phyloP scores from a whole-genome alignment of 2,888 invertebrate genomes.

The Melangyna quadrimaculata region DNA sequence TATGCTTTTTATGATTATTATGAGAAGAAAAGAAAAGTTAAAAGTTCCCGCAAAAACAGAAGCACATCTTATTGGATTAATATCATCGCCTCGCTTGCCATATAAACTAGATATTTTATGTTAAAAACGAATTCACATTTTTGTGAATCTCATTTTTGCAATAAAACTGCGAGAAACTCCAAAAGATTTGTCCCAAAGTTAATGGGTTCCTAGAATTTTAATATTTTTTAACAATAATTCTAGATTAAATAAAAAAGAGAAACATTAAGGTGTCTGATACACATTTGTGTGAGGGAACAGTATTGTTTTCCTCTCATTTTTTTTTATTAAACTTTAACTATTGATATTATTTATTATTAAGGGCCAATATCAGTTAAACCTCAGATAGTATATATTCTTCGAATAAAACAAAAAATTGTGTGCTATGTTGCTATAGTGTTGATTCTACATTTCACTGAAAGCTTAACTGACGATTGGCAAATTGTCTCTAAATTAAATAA shows the following conservation, averaged over 20 bases:
- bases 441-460: too few relatives aligned
- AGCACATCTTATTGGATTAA: slow-evolving; percentile 57
- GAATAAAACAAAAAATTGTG: too few relatives aligned
- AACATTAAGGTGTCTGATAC: neutral
- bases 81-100: slow-evolving; percentile 54
- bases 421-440: too few relatives aligned
- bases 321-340: too few relatives aligned
- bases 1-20: slow-evolving; percentile 49
- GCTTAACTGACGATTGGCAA: too few relatives aligned
- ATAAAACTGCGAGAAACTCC: neutral
- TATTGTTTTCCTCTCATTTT: neutral
- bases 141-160: slow-evolving; percentile 8
- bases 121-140: neutral
- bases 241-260: neutral
- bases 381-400: too few relatives aligned
- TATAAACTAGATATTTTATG: slow-evolving; percentile 29
- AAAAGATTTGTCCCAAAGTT: neutral
- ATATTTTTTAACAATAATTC: neutral
- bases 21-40: neutral
- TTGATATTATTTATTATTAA: too few relatives aligned
- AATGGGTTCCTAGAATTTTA: slow-evolving; percentile 8
- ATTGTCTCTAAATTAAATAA: too few relatives aligned
- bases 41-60: slow-evolving; percentile 50
- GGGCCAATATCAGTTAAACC: too few relatives aligned
- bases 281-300: neutral